These are phyloP conservation scores for Himalopsyche anomala DNA, from an alignment of 2,888 invertebrate species.

Conservation along the genomic window DNA sequence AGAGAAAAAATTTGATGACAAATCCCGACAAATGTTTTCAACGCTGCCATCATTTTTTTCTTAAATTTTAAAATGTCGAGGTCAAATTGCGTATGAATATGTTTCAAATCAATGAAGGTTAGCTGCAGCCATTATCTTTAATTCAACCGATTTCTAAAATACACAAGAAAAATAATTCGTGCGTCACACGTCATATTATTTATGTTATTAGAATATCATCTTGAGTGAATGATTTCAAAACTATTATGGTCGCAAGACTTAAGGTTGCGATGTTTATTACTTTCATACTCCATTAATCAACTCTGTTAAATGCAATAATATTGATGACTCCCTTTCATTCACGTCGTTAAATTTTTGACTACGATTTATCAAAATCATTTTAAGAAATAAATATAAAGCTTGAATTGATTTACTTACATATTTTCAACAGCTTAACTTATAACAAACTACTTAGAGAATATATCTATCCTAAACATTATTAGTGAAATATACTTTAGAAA, in stretches of 20 bases:
- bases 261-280: constrained; percentile 14
- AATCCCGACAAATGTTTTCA: too few relatives aligned
- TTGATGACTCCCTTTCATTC: too few relatives aligned
- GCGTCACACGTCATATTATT: not conserved
- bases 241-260: not conserved
- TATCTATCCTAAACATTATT: too few relatives aligned
- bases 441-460: too few relatives aligned
- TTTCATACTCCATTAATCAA: not conserved
- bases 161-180: not conserved
- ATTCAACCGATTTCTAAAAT: constrained; percentile 2
- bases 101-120: constrained; percentile 19
- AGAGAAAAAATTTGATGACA: too few relatives aligned
- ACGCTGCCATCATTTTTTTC: not conserved
- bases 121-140: not conserved
- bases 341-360: too few relatives aligned
- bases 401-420: too few relatives aligned
- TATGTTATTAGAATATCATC: not conserved
- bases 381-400: too few relatives aligned
- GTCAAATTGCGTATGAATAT: constrained; percentile 34
- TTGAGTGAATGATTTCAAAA: constrained; percentile 21
- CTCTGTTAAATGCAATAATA: not conserved
- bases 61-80: constrained; percentile 1
- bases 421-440: too few relatives aligned
- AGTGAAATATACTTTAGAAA: too few relatives aligned
- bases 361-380: too few relatives aligned